Percentiles rank a stretch among this genome's conserved stretches.
Conservation (phyloP, 1,140 invertebrate genomes). For the Orius insidiosus region DNA sequence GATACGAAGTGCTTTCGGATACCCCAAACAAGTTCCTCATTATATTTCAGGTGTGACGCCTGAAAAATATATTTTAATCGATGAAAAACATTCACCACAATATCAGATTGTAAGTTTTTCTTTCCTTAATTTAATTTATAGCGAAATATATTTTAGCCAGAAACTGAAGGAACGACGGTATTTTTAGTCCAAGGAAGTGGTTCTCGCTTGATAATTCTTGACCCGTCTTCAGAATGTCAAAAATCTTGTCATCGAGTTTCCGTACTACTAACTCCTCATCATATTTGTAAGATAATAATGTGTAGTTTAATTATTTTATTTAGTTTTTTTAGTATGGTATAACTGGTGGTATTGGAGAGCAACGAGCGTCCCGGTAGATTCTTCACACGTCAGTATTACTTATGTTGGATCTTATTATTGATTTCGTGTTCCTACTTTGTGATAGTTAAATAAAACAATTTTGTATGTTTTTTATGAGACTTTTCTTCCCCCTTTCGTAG, state of each 20-base stretch:
- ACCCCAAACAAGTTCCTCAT: slow-evolving; percentile 35
- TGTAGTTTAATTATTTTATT: slow-evolving; percentile 20
- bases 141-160: slow-evolving; percentile 37
- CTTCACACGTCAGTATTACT: slow-evolving; percentile 40
- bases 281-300: slow-evolving; percentile 59
- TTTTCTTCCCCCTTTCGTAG: too few relatives aligned
- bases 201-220: slow-evolving; percentile 39
- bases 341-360: slow-evolving; percentile 74
- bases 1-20: slow-evolving; percentile 39
- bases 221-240: slow-evolving; percentile 46
- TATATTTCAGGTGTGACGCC: slow-evolving; percentile 43
- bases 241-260: slow-evolving; percentile 41
- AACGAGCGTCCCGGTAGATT: slow-evolving; percentile 36
- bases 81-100: slow-evolving; percentile 35
- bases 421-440: too few relatives aligned
- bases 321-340: slow-evolving; percentile 44
- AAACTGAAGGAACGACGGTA: slow-evolving; percentile 57
- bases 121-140: background rate
- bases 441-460: too few relatives aligned
- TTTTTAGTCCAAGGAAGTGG: slow-evolving; percentile 48
- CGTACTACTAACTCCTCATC: slow-evolving; percentile 40
- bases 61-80: slow-evolving; percentile 52
- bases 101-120: slow-evolving; percentile 36
- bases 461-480: too few relatives aligned
- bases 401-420: slow-evolving; percentile 40